Conservation (phyloP, 2,113 vertebrate species). For the Chelonoidis abingdonii region DNA sequence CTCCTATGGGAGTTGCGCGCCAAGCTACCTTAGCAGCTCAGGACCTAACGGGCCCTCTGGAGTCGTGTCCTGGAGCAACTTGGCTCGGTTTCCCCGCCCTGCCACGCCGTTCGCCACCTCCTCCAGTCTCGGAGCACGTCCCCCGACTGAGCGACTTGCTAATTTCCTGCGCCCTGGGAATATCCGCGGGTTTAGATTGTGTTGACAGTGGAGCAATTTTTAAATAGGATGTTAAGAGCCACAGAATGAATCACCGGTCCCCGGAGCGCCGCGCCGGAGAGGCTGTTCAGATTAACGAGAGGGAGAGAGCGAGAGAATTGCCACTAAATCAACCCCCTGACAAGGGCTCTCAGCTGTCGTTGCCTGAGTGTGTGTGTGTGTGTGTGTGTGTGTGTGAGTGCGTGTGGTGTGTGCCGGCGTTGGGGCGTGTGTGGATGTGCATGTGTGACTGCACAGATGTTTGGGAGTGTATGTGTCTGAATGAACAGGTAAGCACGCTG, state of each 20-base stretch:
- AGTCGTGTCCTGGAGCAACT: not conserved
- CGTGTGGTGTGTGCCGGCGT: too few relatives aligned
- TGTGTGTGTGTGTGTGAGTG: not conserved
- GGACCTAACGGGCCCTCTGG: not conserved
- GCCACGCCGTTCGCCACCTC: not conserved
- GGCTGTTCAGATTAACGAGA: not conserved
- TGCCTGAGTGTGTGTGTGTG: not conserved
- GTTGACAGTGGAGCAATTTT: slow-evolving; percentile 27
- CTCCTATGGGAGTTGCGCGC: not conserved
- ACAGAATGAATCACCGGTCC: not conserved
- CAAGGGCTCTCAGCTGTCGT: not conserved
- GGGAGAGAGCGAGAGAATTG: not conserved
- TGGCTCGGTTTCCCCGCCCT: not conserved
- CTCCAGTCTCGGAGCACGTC: not conserved
- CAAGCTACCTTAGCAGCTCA: not conserved
- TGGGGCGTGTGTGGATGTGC: not conserved
- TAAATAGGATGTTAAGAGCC: slow-evolving; percentile 12
- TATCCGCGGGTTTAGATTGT: not conserved
- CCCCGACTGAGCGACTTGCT: not conserved
- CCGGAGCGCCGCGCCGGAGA: not conserved
- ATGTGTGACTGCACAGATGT: not conserved
- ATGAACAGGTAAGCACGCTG: not conserved
- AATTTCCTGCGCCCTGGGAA: not conserved
- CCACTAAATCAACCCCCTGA: not conserved
- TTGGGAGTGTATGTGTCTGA: not conserved